Evolutionary conservation across 2,113 vertebrate species (phyloP).

Genomic region (Phylloscopus trochiloides): DNA sequence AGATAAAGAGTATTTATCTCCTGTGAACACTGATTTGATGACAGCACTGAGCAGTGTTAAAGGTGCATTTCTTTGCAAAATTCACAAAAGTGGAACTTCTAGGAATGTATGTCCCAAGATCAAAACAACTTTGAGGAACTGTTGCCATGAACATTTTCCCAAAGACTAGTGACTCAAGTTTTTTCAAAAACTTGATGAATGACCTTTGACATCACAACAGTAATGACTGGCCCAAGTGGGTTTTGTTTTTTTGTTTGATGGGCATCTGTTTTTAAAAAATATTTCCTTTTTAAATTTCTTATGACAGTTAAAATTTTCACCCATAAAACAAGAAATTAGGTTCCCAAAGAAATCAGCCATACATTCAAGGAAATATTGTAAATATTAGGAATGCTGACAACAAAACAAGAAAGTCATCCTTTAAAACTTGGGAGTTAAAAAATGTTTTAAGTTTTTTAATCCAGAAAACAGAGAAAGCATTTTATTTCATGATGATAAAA

Average conservation of each 20-base stretch:
- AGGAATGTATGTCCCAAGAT: not conserved
- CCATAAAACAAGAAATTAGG: not conserved
- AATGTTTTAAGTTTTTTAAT: not conserved
- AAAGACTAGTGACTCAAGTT: not conserved
- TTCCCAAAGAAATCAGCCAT: not conserved
- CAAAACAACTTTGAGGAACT: not conserved
- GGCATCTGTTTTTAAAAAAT: too few relatives aligned
- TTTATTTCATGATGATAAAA: not conserved
- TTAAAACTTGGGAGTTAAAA: not conserved
- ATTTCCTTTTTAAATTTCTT: not conserved
- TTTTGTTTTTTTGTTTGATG: fast-evolving
- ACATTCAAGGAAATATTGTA: not conserved
- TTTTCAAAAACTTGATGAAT: not conserved
- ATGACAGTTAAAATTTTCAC: not conserved
- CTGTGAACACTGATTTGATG: not conserved
- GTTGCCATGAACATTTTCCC: not conserved
- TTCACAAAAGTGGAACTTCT: not conserved
- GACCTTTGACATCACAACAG: not conserved
- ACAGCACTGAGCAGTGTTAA: not conserved
- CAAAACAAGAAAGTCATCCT: not conserved
- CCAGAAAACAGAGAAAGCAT: not conserved
- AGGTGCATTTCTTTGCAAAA: not conserved
- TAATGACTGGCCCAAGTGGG: not conserved
- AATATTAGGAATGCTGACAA: not conserved
- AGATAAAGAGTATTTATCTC: not conserved